phyloP scores from a whole-genome alignment of 2,888 invertebrate genomes.

The Epinotia brunnichana region DNA sequence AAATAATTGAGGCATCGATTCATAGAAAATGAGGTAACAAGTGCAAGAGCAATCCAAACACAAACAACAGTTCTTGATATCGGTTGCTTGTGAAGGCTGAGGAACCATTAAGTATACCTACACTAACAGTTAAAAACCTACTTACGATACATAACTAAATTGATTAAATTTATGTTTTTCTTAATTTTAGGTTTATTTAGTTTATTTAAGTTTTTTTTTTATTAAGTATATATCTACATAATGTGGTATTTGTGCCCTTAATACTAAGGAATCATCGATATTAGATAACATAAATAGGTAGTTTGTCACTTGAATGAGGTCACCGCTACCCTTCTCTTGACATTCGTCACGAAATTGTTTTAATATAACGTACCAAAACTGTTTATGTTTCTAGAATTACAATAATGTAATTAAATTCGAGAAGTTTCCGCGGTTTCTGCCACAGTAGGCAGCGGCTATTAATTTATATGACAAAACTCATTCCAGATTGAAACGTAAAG shows the following conservation, averaged over 20 bases:
- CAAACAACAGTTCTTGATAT: no score
- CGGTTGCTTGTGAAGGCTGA: background rate
- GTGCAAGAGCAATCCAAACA: no score
- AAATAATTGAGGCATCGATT: no score
- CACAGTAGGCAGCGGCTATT: background rate
- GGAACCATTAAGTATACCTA: no score
- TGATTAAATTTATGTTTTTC: no score
- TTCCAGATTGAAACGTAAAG: constrained; percentile 24
- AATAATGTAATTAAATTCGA: constrained; percentile 16
- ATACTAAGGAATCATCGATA: background rate
- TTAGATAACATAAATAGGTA: background rate
- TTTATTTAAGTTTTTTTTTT: no score
- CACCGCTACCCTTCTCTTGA: background rate
- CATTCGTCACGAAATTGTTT: constrained; percentile 12
- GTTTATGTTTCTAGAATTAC: constrained; percentile 18
- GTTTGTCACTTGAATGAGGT: background rate
- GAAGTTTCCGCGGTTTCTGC: constrained; percentile 13
- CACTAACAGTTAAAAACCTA: no score
- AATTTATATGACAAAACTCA: constrained; percentile 8
- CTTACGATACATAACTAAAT: no score
- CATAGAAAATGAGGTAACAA: no score
- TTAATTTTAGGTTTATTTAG: no score
- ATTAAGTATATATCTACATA: no score
- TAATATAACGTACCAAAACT: constrained; percentile 6
- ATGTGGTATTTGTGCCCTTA: background rate